Evolutionary conservation across 1,140 invertebrate genomes (phyloP), one percentile per base, ranked within the genome.

Genomic region (Phymorhynchus buccinoides): DNA sequence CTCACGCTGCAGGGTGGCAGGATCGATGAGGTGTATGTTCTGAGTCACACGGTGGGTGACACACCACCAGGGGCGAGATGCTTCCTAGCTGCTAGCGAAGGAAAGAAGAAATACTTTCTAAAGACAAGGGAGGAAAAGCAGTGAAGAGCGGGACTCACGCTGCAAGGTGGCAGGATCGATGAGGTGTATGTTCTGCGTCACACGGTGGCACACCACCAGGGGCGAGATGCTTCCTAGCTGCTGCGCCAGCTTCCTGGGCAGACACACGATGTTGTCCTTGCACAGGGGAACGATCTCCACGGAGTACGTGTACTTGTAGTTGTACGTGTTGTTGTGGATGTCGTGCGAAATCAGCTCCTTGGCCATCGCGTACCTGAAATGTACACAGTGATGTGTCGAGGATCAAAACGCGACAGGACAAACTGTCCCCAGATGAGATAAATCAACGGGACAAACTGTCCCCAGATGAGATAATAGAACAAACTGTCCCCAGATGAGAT

Each of bases 271-370:
- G 92, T 98, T 98, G 93, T 99, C 94, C 92, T 99, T 99, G 42
- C 98, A 99, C 32, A 99, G 93, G 0, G 99, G 99, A 0, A 98
- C 97, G 91, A 99, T 97, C 93, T 99, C 98, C 83, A 99, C 96
- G 88, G 97, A 97, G 89, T 93, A 95, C 83, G 93, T 95, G 86
- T 94, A 90, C 94, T 99, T 99, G 93, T 99, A 99, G 93, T 99
- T 99, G 93, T 97, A 99, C 52, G 96, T 96, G 92, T 99, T 99
- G 91, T 96, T 99, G 92, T 98, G 97, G 48, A 97, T 97, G 94
- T 99, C 99, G 91, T 99, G 98, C 1, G 98, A 99, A 88, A 99
- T 96, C 18, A 99, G 94, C 91, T 99, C 98, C 93, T 99, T 98
- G 0, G 98, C 98, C 89, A 96, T 96, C 85, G 96, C 95, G 92